Evolutionary conservation across 2,888 invertebrate species (phyloP).

Genomic region (Deroplatys truncata): DNA sequence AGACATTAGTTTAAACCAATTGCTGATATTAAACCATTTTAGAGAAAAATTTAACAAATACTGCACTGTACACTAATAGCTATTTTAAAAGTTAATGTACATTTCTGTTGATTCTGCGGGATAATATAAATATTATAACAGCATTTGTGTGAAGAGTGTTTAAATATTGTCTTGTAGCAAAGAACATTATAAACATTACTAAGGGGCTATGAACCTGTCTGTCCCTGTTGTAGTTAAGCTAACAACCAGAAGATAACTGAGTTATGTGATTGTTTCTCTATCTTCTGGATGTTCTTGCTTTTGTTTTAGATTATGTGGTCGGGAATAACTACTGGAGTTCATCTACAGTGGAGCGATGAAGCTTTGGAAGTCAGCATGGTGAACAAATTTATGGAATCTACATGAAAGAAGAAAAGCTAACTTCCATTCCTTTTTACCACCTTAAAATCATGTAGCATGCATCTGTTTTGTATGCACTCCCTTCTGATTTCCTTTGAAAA

Average conservation of each 20-base stretch:
- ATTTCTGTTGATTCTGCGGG: too few species aligned
- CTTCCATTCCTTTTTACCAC: background rate
- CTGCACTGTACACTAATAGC: too few species aligned
- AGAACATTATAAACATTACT: too few species aligned
- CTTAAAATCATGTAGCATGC: background rate
- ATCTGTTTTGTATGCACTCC: background rate
- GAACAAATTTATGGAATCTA: background rate
- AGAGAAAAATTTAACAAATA: too few species aligned
- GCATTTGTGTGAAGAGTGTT: too few species aligned
- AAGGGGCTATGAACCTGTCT: too few species aligned
- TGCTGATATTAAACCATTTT: too few species aligned
- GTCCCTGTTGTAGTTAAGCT: background rate
- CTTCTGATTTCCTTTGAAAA: background rate
- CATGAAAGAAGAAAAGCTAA: background rate
- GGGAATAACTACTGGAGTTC: conserved; percentile 19
- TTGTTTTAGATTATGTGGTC: conserved; percentile 22
- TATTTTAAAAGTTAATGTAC: too few species aligned
- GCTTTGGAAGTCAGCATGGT: background rate
- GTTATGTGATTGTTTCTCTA: background rate
- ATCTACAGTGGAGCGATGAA: conserved; percentile 15
- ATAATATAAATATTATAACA: too few species aligned
- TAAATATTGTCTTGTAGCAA: too few species aligned
- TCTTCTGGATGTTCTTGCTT: background rate
- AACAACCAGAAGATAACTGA: background rate
- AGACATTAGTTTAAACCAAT: too few species aligned